Conservation (phyloP, 2,888 invertebrate species). For the Drosophila anomelani region DNA sequence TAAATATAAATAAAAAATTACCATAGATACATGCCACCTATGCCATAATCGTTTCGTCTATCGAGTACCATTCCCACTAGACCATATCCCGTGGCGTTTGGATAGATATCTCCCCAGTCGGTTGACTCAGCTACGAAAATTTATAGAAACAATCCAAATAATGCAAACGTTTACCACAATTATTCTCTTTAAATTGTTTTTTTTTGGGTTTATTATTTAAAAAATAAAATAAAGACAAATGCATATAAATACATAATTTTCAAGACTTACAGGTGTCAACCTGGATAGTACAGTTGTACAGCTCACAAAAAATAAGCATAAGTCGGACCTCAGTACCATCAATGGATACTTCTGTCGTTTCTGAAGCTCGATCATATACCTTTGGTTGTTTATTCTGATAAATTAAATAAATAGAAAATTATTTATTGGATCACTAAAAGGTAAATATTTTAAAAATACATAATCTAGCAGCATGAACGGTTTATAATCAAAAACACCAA, state of each 20-base stretch:
- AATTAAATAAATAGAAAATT: not conserved
- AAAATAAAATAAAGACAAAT: not conserved
- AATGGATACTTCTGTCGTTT: slow-evolving; percentile 67
- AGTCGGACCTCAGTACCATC: slow-evolving; percentile 86
- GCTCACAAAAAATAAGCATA: slow-evolving; percentile 82
- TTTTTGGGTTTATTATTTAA: not conserved
- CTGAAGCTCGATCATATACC: slow-evolving; percentile 54
- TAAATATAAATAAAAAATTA: slow-evolving; percentile 19
- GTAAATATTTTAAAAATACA: slow-evolving; percentile 37
- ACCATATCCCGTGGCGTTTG: slow-evolving; percentile 88
- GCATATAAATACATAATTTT: not conserved
- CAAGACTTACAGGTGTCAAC: slow-evolving; percentile 78
- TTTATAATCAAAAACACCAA: slow-evolving; percentile 79
- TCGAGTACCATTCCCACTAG: slow-evolving; percentile 87
- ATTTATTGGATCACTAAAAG: not conserved
- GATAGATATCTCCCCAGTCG: slow-evolving; percentile 88
- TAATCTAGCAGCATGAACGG: slow-evolving; percentile 79
- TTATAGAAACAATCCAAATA: too few relatives aligned
- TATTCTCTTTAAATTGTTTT: too few relatives aligned
- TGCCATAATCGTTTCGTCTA: slow-evolving; percentile 86
- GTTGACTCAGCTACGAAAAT: slow-evolving; percentile 27
- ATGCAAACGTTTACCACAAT: not conserved
- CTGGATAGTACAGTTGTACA: slow-evolving; percentile 85
- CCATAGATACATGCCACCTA: slow-evolving; percentile 74
- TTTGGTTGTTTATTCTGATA: slow-evolving; percentile 55